Evolutionary conservation across 1,140 invertebrate species (phyloP), one percentile per base, ranked within the genome.

Genomic region (Trichoplusia ni): DNA sequence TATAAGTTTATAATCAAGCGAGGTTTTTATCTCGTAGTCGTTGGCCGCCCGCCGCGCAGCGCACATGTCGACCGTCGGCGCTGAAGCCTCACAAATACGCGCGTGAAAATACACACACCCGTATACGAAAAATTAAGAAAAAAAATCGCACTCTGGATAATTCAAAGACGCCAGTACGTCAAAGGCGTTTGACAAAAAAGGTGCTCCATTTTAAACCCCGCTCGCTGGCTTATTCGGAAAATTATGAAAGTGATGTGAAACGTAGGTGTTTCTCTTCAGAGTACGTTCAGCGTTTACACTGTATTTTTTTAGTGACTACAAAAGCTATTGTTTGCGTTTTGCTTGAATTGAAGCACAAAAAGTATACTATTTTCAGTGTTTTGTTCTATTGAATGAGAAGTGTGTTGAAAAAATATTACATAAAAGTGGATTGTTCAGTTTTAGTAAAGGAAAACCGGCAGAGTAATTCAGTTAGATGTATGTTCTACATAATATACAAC

Each of bases 1-100:
- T 86, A 90, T 89, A 88, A 89, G 85, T 88, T 90, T 87, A 86
- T 87, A 90, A 89, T 89, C 83, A 86, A 86, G 76, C 83, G 79
- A 71, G 75, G 87, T 89, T 89, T 89, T 87, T 90, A 90, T 90
- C 86, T 87, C 79, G 83, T 87, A 89, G 87, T 90, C 86, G 82
- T 75, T 80, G 73, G 79, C 79, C 81, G 86, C 64, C 75, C 83
- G 87, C 73, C 81, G 84, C 63, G 76, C 75, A 64, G 84, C 62
- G 84, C 77, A 81, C 83, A 90, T 89, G 87, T 87, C 73, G 31
- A 31, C 71, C 66, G 63, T 62, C 53, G 64, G 56, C 73, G 73
- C 70, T 77, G 69, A 84, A 82, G 73, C 80, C 74, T 66, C 62
- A 76, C 61, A 81, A 73, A 67, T 74, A 79, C 82, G 76, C 73